Evolutionary conservation across 2,888 invertebrate genomes (phyloP).

Genomic region (Pollenia amentaria): DNA sequence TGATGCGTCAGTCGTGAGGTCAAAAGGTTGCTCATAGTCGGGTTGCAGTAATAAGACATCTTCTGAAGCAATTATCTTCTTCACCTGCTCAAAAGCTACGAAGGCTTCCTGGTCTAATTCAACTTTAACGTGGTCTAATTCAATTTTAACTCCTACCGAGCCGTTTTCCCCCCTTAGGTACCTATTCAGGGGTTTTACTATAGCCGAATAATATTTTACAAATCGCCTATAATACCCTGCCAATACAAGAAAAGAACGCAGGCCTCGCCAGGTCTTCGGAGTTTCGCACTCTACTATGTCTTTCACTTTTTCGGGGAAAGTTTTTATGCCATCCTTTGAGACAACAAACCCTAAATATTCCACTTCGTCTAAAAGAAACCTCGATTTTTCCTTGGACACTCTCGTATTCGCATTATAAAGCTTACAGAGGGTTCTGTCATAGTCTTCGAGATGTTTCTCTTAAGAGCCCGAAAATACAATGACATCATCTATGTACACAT

Average conservation of each 20-base stretch:
- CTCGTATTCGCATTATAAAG: too few species aligned
- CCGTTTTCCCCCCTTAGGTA: constrained; percentile 9
- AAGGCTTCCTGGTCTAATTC: too few species aligned
- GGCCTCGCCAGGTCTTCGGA: background rate
- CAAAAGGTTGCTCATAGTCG: constrained; percentile 55
- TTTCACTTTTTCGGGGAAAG: too few species aligned
- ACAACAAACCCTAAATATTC: too few species aligned
- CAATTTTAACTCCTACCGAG: background rate
- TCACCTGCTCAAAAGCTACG: constrained; percentile 20
- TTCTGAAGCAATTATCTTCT: background rate
- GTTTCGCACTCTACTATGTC: too few species aligned
- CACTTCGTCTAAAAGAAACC: too few species aligned
- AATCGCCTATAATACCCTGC: constrained; percentile 50
- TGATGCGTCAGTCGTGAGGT: constrained; percentile 75
- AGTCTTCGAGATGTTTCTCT: too few species aligned
- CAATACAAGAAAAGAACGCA: constrained; percentile 20
- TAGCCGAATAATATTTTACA: background rate
- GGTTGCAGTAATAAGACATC: constrained; percentile 24
- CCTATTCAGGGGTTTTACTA: constrained; percentile 17
- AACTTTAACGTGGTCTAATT: constrained; percentile 12
- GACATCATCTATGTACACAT: too few species aligned
- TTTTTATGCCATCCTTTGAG: too few species aligned
- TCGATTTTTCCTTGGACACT: too few species aligned
- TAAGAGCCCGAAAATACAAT: too few species aligned
- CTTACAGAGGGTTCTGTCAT: too few species aligned